Evolutionary conservation across 2,797 vertebrate species (phyloP), one percentile per base, ranked within the genome.

Genomic region (Pempheris klunzingeri): DNA sequence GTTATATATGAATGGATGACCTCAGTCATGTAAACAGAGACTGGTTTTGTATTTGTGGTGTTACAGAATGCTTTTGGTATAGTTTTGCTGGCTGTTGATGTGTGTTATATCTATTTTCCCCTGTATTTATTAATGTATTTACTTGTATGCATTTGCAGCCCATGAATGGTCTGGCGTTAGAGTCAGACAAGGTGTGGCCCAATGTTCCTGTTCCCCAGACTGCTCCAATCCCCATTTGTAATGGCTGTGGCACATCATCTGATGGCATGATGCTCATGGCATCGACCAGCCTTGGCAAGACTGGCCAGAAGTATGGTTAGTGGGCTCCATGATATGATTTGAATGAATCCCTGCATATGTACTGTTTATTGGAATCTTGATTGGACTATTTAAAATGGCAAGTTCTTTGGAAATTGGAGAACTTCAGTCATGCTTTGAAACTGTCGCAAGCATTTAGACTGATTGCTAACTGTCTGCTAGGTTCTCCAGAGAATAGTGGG

Each of bases 151-250:
- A 32, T 66, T 63, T 87, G 44, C 69, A 98, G 96, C 95, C 96
- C 63, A 82, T 91, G 89, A 96, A 95, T 90, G 94, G 94, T 92
- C 92, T 93, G 82, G 72, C 93, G 57, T 81, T 93, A 30, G 96
- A 97, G 86, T 87, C 94, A 28, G 95, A 95, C 88, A 96, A 96
- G 90, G 89, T 95, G 46, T 99, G 98, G 97, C 96, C 97, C 76
- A 96, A 95, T 93, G 94, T 97, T 88, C 96, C 96, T 81, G 92
- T 95, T 85, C 96, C 96, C 64, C 96, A 95, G 61, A 92, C 94
- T 39, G 89, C 94, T 73, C 91, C 97, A 54, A 76, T 97, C 77
- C 96, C 97, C 2, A 75, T 98, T 82, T 99, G 98, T 91, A 99
- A 99, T 75, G 97, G 97, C 92, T 99, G 97, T 82, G 96, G 96